Percentiles rank a stretch among this genome's conserved stretches.
Conservation (phyloP, 2,113 vertebrate genomes). For the Hyperopisus bebe region DNA sequence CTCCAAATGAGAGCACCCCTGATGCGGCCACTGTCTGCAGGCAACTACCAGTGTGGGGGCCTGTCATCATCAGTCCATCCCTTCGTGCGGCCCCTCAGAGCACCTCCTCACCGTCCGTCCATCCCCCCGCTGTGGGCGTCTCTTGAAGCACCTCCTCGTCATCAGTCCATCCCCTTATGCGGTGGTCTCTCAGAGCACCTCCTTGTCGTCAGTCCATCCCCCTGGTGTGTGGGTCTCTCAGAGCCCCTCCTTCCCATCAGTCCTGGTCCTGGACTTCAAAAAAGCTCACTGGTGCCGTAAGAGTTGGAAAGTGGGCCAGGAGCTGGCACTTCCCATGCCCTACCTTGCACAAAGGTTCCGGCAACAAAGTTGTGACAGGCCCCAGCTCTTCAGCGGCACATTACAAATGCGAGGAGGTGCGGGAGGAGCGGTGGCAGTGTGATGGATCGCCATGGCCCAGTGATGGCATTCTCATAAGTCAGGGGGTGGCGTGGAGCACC, state of each 20-base stretch:
- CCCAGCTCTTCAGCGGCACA: slow-evolving; percentile 63
- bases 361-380: slow-evolving; percentile 67
- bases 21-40: neutral
- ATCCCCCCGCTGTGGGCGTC: neutral
- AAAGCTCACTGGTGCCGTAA: slow-evolving; percentile 68
- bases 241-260: neutral
- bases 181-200: too few relatives aligned
- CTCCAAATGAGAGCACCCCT: neutral
- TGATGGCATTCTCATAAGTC: slow-evolving; percentile 71
- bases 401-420: slow-evolving; percentile 69
- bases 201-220: too few relatives aligned
- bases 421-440: slow-evolving; percentile 51
- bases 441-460: slow-evolving; percentile 66
- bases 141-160: neutral
- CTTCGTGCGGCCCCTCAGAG: neutral
- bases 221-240: too few relatives aligned
- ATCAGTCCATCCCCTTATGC: too few relatives aligned
- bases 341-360: slow-evolving; percentile 68
- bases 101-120: neutral
- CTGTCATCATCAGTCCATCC: neutral
- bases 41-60: neutral
- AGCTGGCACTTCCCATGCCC: slow-evolving; percentile 60
- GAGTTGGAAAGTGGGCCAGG: slow-evolving; percentile 73
- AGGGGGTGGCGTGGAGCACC: slow-evolving; percentile 62
- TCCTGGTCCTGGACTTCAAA: slow-evolving; percentile 37